phyloP scores from a whole-genome alignment of 2,888 invertebrate genomes.

The Drosophila longiperda region DNA sequence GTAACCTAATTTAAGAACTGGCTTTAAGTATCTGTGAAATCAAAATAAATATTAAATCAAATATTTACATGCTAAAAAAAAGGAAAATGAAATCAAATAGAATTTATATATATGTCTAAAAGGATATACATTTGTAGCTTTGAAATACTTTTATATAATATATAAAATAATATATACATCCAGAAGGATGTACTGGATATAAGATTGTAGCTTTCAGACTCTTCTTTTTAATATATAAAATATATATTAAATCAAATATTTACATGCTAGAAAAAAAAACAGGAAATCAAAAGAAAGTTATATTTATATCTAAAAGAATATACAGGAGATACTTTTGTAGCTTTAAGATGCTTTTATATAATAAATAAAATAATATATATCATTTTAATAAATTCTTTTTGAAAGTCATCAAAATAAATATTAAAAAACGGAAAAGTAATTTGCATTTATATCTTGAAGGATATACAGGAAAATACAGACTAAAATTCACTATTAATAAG shows the following conservation, averaged over 20 bases:
- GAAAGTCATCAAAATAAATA: background rate
- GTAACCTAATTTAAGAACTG: background rate
- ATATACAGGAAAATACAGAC: too few species aligned
- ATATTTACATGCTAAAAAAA: too few species aligned
- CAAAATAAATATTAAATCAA: background rate
- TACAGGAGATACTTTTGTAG: background rate
- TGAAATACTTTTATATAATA: background rate
- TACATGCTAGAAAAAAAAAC: too few species aligned
- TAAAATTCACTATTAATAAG: too few species aligned
- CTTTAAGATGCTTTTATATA: too few species aligned
- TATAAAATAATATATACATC: too few species aligned
- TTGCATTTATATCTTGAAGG: too few species aligned
- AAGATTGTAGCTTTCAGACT: background rate
- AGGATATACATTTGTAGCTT: background rate
- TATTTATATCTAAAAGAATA: background rate
- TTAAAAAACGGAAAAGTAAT: too few species aligned
- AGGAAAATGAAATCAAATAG: background rate
- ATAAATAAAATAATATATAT: too few species aligned
- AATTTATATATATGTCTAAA: too few species aligned
- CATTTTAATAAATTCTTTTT: background rate
- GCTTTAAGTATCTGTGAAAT: background rate
- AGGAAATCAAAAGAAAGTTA: background rate
- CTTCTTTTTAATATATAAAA: background rate
- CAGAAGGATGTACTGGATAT: background rate
- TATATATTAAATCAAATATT: background rate